Percentiles rank a stretch among this genome's conserved stretches.
phyloP scores from a whole-genome alignment of 2,797 vertebrate genomes.

The Halcyon leucocephala region DNA sequence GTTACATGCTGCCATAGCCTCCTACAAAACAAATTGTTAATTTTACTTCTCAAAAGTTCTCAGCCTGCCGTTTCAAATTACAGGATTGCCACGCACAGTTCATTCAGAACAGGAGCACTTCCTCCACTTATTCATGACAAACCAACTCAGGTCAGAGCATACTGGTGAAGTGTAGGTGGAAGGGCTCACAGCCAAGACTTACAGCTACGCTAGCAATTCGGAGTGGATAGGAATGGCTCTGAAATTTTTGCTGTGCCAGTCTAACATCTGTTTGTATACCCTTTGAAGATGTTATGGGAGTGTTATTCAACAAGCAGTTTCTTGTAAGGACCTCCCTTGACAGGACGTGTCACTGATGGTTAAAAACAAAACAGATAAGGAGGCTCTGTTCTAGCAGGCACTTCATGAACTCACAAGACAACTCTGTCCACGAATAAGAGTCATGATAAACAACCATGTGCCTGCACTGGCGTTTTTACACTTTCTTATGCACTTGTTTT shows the following conservation, averaged over 20 bases:
- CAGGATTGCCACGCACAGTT: neutral
- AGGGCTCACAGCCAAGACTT: neutral
- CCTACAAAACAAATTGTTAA: slow-evolving; percentile 72
- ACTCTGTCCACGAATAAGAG: neutral
- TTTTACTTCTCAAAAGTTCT: neutral
- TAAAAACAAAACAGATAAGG: neutral
- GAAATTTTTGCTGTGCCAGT: neutral
- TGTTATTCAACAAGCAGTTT: neutral
- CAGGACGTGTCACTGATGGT: neutral
- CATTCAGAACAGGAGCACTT: neutral
- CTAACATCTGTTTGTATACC: neutral
- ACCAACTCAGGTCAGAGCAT: neutral
- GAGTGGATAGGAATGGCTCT: neutral
- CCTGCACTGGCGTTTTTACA: neutral
- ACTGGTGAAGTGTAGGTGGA: fast-evolving
- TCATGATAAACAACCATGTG: neutral
- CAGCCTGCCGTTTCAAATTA: neutral
- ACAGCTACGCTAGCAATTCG: neutral
- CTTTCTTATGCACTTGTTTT: neutral
- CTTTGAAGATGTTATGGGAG: neutral
- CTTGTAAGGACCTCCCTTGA: neutral
- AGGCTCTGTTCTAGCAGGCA: neutral
- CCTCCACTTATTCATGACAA: fast-evolving
- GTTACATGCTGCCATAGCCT: slow-evolving; percentile 95
- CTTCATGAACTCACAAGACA: neutral